Percentiles rank a stretch among this genome's conserved stretches.
phyloP scores from a whole-genome alignment of 1,140 invertebrate species.

The Leptopilina clavipes region DNA sequence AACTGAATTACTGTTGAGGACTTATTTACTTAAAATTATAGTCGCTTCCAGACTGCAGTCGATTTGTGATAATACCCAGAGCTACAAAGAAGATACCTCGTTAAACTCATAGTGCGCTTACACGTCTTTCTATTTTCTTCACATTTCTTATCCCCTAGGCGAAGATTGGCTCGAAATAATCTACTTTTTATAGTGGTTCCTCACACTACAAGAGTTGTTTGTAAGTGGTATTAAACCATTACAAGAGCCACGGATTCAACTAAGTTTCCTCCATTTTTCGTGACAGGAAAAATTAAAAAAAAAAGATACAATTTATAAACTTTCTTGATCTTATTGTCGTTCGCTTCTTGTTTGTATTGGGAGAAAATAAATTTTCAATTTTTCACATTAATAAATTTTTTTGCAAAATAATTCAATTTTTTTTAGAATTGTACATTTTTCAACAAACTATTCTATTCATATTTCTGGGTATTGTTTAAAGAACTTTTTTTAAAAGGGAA shows the following conservation, averaged over 20 bases:
- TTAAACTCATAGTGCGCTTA: not conserved
- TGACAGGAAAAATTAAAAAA: not conserved
- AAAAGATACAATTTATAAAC: not conserved
- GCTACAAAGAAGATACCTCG: not conserved
- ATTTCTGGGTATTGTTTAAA: no score
- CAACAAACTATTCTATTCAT: no score
- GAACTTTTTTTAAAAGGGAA: no score
- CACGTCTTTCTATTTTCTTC: not conserved
- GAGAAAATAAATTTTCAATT: no score
- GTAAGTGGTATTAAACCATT: not conserved
- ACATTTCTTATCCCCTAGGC: not conserved
- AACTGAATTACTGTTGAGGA: not conserved
- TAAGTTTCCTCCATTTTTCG: not conserved
- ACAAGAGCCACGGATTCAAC: not conserved
- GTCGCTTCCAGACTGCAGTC: not conserved
- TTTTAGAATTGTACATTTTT: no score
- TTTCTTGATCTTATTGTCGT: no score
- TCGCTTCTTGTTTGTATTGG: no score
- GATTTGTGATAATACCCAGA: not conserved
- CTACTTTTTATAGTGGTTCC: conserved; percentile 15
- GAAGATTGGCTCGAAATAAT: conserved; percentile 8
- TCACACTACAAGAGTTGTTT: not conserved
- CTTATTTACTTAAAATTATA: not conserved
- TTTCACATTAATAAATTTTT: no score
- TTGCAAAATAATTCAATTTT: no score